Base-by-base conservation (phyloP, 2,888 invertebrate species). In the Dasysyrphus albostriatus region DNA sequence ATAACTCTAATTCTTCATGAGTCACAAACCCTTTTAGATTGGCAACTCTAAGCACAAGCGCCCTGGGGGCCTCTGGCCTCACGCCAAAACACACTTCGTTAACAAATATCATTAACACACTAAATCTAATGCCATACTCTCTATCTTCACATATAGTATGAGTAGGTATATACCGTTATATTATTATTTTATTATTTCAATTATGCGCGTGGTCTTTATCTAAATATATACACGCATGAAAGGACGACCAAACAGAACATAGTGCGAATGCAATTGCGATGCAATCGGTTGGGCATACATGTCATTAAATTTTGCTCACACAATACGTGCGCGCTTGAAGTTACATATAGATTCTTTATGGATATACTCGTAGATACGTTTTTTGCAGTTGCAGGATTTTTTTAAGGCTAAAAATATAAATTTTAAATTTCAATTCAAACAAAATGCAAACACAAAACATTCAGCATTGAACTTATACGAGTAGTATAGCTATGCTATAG, bases 41-140 rank as follows among this genome's bases (percentile, higher is more conserved):
- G 63, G 47, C 24, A 54, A 51, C 74, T 51, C n/a, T 39, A 24
- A 34, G 10, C 6, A 70, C 49, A 65, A 42, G 32, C 78, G 39
- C 83, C 83, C 87, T 72, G 82, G 87, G 82, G 83, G 87, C 87
- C 78, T 72, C 75, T 87, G 87, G 87, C 70, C 72, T 42, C 75
- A 75, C 51, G 87, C 87, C 87, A 87, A 83, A 87, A 87, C 75
- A 67, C 83, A 75, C 82, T 87, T 83, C 83, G 82, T 87, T 87
- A 87, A 83, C 87, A 87, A 87, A 87, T 87, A 87, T 87, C 87
- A 87, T 87, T 87, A 87, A 87, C 87, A 87, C 87, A 87, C 87
- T 87, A 83, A 87, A 87, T 87, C 87, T 87, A 87, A 83, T 87
- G 87, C 78, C 83, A 75, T 78, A 58, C 74, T 42, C 51, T 74